These are phyloP conservation scores for Adelosebastes latens DNA, from an alignment of 2,797 vertebrate genomes.

Conservation along the genomic window DNA sequence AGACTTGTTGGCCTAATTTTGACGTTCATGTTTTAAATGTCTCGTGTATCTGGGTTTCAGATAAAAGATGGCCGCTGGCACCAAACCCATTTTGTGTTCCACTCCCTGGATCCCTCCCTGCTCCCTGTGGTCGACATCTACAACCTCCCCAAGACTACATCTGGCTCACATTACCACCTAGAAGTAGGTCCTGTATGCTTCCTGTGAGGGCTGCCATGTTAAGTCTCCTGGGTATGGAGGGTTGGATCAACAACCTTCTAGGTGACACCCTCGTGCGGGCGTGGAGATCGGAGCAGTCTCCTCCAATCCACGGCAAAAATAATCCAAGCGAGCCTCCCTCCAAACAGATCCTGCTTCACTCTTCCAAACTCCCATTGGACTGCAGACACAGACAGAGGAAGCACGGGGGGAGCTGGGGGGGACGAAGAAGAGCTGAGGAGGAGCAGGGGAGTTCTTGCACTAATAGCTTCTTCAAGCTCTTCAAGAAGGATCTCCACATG, in stretches of 20 bases:
- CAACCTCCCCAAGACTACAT: conserved; percentile 87
- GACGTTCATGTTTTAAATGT: not conserved
- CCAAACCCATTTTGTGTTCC: conserved; percentile 91
- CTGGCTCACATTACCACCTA: conserved; percentile 91
- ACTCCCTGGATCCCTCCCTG: conserved; percentile 90
- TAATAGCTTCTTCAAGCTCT: conserved; percentile 74
- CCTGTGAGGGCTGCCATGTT: conserved; percentile 78
- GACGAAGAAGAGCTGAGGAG: conserved; percentile 58
- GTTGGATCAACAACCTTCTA: conserved; percentile 45
- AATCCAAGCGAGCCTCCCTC: conserved; percentile 51
- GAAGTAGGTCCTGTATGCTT: conserved; percentile 97
- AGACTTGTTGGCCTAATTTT: not conserved
- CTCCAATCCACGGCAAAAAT: conserved; percentile 40
- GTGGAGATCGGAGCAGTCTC: conserved; percentile 50
- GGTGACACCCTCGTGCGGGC: conserved; percentile 41
- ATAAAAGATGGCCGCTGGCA: conserved; percentile 94
- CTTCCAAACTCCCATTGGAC: conserved; percentile 78
- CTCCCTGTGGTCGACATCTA: conserved; percentile 91
- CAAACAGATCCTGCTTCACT: conserved; percentile 56
- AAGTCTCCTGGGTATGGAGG: conserved; percentile 24
- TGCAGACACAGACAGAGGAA: conserved; percentile 76
- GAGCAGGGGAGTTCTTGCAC: conserved; percentile 78
- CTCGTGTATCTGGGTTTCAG: conserved; percentile 72
- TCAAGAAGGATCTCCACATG: conserved; percentile 63
- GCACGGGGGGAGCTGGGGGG: conserved; percentile 48